Evolutionary conservation across 1,140 invertebrate species (phyloP), one percentile per base, ranked within the genome.

Genomic region (Polypedilum pembai): DNA sequence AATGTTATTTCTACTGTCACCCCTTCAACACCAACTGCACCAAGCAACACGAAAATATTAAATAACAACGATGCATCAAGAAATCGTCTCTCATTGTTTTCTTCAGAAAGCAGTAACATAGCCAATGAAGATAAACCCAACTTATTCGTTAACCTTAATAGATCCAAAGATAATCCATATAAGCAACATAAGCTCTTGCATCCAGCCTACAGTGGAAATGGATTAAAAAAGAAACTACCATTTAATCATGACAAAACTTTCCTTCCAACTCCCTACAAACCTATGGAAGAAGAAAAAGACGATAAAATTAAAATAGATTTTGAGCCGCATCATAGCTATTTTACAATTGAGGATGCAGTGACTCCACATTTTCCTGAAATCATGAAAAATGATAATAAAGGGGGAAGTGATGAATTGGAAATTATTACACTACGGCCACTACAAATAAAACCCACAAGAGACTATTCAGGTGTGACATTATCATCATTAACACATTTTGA

Each of bases 271-370:
- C 74, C 66, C 12, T 17, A 56, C 12, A n/a, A 7, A 73, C 40
- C 20, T 3, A 3, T 5, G 5, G 24, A 33, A 33, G 24, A 33
- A 5, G 45, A 75, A 40, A 73, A 73, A 21, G 65, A 69, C 3
- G 17, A 69, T 18, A 18, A 69, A 69, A 21, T 20, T 20, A 69
- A 20, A 21, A 69, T 69, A 69, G 17, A 69, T 69, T 56, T 20
- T 56, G 74, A 18, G 40, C 41, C 69, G 3, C 41, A 41, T 8
- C 74, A 75, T 73, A 75, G 41, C 40, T 75, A 56, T 41, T 75
- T 75, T 33, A 75, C 74, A 8, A 73, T 75, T 73, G 72, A 73
- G 40, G 74, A 75, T 75, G 74, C 74, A 8, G 45, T 75, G 12
- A 75, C 74, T 73, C 65, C 65, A 69, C 65, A 69, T 21, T 69